Base-by-base conservation (phyloP, 2,113 vertebrate species). In the Prietella phreatophila region DNA sequence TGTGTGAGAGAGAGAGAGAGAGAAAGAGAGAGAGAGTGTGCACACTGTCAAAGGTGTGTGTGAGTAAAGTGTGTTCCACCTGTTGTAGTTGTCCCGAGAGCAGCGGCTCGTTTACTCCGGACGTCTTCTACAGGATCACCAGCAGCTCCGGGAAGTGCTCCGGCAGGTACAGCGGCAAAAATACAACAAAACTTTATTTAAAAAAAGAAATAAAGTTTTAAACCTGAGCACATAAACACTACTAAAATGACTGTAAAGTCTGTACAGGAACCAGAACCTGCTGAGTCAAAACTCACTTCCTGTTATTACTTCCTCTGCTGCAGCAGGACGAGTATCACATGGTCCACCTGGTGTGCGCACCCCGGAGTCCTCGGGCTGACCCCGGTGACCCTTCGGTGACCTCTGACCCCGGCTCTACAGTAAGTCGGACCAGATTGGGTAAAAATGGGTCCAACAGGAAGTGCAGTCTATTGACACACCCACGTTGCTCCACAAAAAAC, bases 61-160 rank as follows among this genome's bases (percentile, higher is more conserved):
- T 13, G 60, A 58, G 60, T 42, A 19, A 22, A 4, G 9, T 65
- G 27, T 92, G 71, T 91, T 90, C 3, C 33, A 19, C 95, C 89
- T 93, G 91, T 90, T 89, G 63, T 90, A 99, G 98, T 94, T 93
- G 86, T 96, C 96, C 85, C 97, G 96, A 96, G 97, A 99, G 94
- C 98, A 98, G 93, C 95, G 97, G 83, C 95, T 99, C 94, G 96
- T 99, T 92, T 99, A 99, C 94, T 98, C 96, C 71, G 97, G 97
- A 90, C 96, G 95, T 92, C 96, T 99, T 91, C 97, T 99, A 90
- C 96, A 96, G 85, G 97, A 99, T 95, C 97, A 98, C 89, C 95
- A 99, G 89, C 96, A 97, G 92, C 95, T 99, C 93, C 95, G 96
- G 94, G 97, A 99, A 92, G 94, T 97, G 93, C 96, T 99, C 88